Base-by-base conservation (phyloP, 1,140 invertebrate species). In the Drosophila micromelanica region DNA sequence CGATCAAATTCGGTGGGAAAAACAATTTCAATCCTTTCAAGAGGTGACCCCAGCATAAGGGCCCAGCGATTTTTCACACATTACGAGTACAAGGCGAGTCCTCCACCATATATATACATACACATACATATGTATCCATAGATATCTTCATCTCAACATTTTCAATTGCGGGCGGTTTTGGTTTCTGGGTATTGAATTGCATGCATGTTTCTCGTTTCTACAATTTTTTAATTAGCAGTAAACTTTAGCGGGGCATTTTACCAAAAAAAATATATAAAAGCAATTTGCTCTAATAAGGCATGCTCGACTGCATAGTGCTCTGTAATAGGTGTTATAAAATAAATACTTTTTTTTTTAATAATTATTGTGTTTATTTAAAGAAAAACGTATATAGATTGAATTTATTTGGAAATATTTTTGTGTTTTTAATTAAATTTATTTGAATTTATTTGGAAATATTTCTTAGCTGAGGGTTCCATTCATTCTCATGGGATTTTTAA, bases 181-280 rank as follows among this genome's bases (percentile, higher is more conserved):
- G 38, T 67, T 57, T 59, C 35, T 52, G 52, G 38, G 71, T 72
- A 87, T 86, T 87, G 75, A 67, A 76, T 86, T 87, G 82, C 82
- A 82, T 87, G 84, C 84, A 87, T 89, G 82, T 89, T 89, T 79
- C 73, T 87, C 59, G 79, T 87, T 87, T 80, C 72, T 59, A 89
- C 82, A 87, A 80, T 87, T 89, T 87, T 87, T 89, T 87, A 87
- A 87, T 87, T 87, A 87, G 82, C 82, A 87, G 82, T 87, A 87
- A 87, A 87, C 84, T 87, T 87, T 82, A 32, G 82, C 78, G 78
- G 67, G 75, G 51, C 57, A 52, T 78, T 78, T 71, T 46, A 64
- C 46, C 49, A 45, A 74, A 81, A 73, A 59, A 70, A 6, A 73
- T 49, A 57, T n/a, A n/a, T n/a, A 45, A 35, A 52, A 40, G 15